Conservation (phyloP, 2,888 invertebrate genomes). For the Biston stratarius region DNA sequence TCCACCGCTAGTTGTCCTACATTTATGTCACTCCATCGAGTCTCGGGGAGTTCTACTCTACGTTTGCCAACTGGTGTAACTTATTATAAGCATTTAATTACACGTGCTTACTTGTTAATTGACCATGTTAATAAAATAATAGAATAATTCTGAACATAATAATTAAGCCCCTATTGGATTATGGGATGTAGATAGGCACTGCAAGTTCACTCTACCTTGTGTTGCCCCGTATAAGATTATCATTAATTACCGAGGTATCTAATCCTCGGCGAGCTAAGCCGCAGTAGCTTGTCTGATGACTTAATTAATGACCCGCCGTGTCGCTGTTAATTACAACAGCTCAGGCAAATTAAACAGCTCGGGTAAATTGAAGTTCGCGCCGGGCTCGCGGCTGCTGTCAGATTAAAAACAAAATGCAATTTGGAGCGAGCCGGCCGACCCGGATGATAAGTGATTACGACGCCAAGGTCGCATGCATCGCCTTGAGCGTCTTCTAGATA, state of each 20-base stretch:
- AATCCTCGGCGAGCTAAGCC: slow-evolving; percentile 69
- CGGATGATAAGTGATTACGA: slow-evolving; percentile 53
- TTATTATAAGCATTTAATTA: too few species aligned
- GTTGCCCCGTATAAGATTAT: slow-evolving; percentile 59
- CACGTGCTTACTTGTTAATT: slow-evolving; percentile 7
- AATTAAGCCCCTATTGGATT: slow-evolving; percentile 36
- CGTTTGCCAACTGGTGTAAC: too few species aligned
- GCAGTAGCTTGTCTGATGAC: slow-evolving; percentile 80
- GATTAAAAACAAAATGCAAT: slow-evolving; percentile 83
- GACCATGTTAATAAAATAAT: slow-evolving; percentile 16
- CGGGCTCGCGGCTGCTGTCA: slow-evolving; percentile 66
- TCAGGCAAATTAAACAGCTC: slow-evolving; percentile 80
- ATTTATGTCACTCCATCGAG: too few species aligned
- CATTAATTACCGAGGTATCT: slow-evolving; percentile 73
- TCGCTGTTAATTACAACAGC: slow-evolving; percentile 82
- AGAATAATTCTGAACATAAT: slow-evolving; percentile 21
- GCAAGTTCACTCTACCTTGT: slow-evolving; percentile 23
- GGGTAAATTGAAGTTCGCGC: slow-evolving; percentile 79
- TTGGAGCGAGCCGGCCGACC: slow-evolving; percentile 60
- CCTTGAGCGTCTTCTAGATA: slow-evolving; percentile 17
- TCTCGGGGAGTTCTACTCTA: too few species aligned
- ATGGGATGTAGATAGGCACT: slow-evolving; percentile 30
- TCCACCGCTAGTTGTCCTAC: too few species aligned
- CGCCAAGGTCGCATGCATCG: slow-evolving; percentile 45
- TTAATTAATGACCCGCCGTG: slow-evolving; percentile 84